Evolutionary conservation across 2,888 invertebrate species (phyloP).

Genomic region (Dryadula phaetusa): DNA sequence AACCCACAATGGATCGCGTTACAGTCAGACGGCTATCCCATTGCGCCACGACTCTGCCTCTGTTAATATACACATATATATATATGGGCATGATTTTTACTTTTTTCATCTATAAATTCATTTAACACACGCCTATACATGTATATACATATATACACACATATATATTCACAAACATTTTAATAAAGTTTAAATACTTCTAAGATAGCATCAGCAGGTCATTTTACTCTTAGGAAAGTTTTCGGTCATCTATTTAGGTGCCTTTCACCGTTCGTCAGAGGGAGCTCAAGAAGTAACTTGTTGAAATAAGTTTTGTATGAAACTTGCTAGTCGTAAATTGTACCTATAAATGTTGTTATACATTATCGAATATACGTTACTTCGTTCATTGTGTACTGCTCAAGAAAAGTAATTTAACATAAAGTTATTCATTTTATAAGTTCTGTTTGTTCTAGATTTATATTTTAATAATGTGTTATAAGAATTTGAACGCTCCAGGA

Average conservation of each 20-base stretch:
- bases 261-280: constrained; percentile 28
- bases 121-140: too few relatives aligned
- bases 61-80: too few relatives aligned
- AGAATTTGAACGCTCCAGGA: too few relatives aligned
- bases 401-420: background rate
- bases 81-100: too few relatives aligned
- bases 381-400: background rate
- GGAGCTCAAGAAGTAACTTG: constrained; percentile 19
- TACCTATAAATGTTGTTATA: constrained; percentile 15
- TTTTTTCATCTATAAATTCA: too few relatives aligned
- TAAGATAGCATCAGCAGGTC: constrained; percentile 24
- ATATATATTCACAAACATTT: background rate
- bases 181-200: constrained; percentile 16
- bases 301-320: constrained; percentile 26
- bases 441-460: background rate
- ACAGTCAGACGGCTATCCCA: too few relatives aligned
- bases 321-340: constrained; percentile 19
- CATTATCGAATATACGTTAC: background rate
- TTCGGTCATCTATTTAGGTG: constrained; percentile 31
- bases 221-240: constrained; percentile 29
- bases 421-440: background rate
- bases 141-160: too few relatives aligned
- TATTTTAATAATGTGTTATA: too few relatives aligned
- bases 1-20: too few relatives aligned
- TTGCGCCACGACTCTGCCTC: too few relatives aligned